Base-by-base conservation (phyloP, 2,888 invertebrate genomes). In the Pollenia griseotomentosa region DNA sequence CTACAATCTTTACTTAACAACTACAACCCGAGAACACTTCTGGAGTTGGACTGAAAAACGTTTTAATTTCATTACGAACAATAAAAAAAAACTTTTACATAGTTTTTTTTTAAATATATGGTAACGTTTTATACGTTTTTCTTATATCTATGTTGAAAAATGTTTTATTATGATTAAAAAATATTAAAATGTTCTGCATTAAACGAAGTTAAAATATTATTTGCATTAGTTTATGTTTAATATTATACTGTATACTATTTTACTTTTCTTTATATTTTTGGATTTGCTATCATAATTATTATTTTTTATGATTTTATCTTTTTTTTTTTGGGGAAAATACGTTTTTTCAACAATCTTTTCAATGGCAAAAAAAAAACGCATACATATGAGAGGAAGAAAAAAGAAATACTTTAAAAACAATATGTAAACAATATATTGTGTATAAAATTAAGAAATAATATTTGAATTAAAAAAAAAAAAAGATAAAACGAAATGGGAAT, bases 11-110 rank as follows among this genome's bases (percentile, higher is more conserved):
- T 33, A 79, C 74, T 84, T 79, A 79, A 74, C 84, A 68, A 77
- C 63, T 77, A 70, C 23, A 55, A 44, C 68, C 1, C 14, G 11
- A 40, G n/a, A 53, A 66, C 61, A 74, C 70, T 80, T 86, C 53
- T 74, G 73, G 85, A 82, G 71, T 71, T 84, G 81, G 84, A 84
- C 87, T 87, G 85, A 87, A 78, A 80, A 81, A 63, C 46, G 40
- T 48, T 78, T 83, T 85, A 59, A 19, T 61, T 59, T 74, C 11
- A 16, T 74, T 23, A 61, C 70, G 48, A 23, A 66, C 14, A 16
- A 12, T 78, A 65, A 78, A 57, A 53, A 63, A 16, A 65, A 11
- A 53, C 63, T 80, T 80, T 44, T 57, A 53, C 6, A 57, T 16
- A 57, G 9, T 11, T 19, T 55, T 68, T 16, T 59, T 68, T 53